A percentile compares a stretch with the other conserved stretches of the same genome.
These are phyloP conservation scores for Podarcis cretensis DNA, from an alignment of 2,113 vertebrate species.

Conservation along the genomic window DNA sequence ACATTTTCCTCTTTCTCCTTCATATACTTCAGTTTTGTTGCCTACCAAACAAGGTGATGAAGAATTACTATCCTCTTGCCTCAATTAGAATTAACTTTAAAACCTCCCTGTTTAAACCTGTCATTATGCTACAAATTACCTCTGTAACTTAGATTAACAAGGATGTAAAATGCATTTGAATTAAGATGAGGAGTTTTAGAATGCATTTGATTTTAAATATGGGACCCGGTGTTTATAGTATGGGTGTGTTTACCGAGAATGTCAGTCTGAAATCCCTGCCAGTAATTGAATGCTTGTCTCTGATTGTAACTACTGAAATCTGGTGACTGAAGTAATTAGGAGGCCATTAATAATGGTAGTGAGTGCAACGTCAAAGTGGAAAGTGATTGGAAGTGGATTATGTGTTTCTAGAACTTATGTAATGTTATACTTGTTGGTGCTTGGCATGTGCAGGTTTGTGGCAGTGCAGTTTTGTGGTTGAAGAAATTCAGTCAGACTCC, in stretches of 20 bases:
- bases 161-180: conserved; percentile 50
- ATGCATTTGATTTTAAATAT: conserved; percentile 59
- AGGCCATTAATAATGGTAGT: neutral
- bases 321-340: conserved; percentile 28
- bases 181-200: conserved; percentile 40
- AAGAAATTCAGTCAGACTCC: neutral
- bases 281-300: conserved; percentile 40
- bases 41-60: neutral
- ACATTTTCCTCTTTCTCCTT: neutral
- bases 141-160: conserved; percentile 32
- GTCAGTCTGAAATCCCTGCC: neutral
- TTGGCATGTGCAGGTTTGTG: no score
- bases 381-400: neutral
- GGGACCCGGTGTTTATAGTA: conserved; percentile 16
- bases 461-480: neutral
- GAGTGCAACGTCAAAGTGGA: neutral
- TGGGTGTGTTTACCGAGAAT: neutral
- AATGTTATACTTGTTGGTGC: neutral
- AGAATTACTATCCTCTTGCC: neutral
- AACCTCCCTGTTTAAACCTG: conserved; percentile 28
- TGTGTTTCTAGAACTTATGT: neutral
- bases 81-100: neutral
- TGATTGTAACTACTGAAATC: conserved; percentile 30
- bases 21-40: neutral
- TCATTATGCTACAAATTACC: conserved; percentile 9